These are phyloP conservation scores for Myotis myotis DNA, from an alignment of 2,797 vertebrate genomes.

Conservation along the genomic window DNA sequence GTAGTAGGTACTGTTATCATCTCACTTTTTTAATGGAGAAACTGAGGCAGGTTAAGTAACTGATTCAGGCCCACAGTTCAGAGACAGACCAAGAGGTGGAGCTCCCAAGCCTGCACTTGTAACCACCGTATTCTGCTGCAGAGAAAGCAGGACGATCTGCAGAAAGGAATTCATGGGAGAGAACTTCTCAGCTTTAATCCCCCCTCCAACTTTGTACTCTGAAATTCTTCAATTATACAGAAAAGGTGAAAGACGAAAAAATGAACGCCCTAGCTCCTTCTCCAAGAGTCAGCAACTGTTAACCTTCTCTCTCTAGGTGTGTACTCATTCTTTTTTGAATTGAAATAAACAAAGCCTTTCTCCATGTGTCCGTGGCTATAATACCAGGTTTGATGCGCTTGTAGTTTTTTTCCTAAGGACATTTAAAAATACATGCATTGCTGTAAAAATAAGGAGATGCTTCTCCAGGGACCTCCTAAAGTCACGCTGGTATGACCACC, in stretches of 20 bases:
- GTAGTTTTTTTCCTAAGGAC: background rate
- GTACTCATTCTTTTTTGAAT: background rate
- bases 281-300: background rate
- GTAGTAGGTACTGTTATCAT: background rate
- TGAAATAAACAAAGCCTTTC: slow-evolving; percentile 46
- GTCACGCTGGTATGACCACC: background rate
- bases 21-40: background rate
- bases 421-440: background rate
- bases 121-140: background rate
- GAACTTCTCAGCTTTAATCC: background rate
- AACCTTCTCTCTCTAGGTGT: background rate
- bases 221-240: background rate
- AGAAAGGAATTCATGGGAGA: background rate
- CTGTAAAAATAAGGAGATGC: background rate
- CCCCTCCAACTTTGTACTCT: background rate
- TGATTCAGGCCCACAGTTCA: background rate
- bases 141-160: background rate
- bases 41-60: background rate
- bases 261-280: background rate
- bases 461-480: background rate
- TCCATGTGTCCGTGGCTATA: slow-evolving; percentile 33
- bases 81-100: background rate
- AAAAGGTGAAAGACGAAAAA: background rate
- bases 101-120: background rate
- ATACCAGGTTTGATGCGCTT: background rate